Percentiles rank a stretch among this genome's conserved stretches.
Evolutionary conservation across 2,113 vertebrate species (phyloP).

Genomic region (Serilophus lunatus): DNA sequence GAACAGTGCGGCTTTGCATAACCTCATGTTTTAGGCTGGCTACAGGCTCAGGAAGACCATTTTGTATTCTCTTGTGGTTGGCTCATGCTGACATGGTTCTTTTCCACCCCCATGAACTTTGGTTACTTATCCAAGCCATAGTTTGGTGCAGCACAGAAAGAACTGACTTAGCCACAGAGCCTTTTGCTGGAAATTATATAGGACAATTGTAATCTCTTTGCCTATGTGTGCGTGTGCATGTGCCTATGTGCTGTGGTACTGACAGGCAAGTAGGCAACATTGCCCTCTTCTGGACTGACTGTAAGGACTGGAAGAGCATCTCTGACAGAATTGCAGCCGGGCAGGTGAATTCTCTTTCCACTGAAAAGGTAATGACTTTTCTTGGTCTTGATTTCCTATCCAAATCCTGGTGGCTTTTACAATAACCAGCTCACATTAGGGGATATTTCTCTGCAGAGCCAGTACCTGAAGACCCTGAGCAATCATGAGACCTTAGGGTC

Average conservation of each 20-base stretch:
- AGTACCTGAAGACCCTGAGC: not conserved
- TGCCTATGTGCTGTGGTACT: accelerated
- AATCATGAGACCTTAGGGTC: not conserved
- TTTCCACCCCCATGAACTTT: not conserved
- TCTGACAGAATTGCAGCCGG: not conserved
- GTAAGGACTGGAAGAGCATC: not conserved
- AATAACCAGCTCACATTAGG: not conserved
- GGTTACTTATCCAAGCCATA: not conserved
- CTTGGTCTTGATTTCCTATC: not conserved
- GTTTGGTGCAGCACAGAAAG: not conserved
- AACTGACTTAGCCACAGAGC: not conserved
- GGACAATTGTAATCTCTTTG: not conserved
- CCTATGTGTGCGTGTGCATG: accelerated
- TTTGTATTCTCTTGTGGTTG: not conserved
- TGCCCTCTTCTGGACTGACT: constrained; percentile 46
- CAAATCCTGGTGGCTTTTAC: not conserved
- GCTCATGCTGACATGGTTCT: not conserved
- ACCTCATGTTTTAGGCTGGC: not conserved
- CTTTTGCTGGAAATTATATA: not conserved
- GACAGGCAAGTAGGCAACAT: constrained; percentile 9
- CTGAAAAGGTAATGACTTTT: not conserved
- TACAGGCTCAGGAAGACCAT: not conserved
- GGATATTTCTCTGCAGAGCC: not conserved
- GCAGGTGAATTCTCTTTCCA: not conserved
- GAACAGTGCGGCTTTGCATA: not conserved